Conservation (phyloP, 2,113 vertebrate species). For the Agelaius phoeniceus region DNA sequence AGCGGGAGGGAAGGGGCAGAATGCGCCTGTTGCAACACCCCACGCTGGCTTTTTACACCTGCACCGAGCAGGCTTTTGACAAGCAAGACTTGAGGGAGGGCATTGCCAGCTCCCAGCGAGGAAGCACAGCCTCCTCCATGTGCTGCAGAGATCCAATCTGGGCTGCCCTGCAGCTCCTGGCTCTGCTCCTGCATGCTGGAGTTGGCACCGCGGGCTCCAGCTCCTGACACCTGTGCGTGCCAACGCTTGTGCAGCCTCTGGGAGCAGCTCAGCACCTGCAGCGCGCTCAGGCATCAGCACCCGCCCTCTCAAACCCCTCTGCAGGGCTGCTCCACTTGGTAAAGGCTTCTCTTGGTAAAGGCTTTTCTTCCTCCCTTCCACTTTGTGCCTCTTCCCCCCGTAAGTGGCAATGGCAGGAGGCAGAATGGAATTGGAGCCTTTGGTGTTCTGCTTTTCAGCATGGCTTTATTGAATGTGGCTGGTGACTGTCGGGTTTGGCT, state of each 20-base stretch:
- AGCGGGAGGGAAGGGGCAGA: neutral
- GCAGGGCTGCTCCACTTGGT: neutral
- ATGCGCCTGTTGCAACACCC: neutral
- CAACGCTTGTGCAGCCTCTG: neutral
- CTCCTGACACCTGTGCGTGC: neutral
- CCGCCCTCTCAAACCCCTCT: neutral
- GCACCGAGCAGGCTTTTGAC: rapidly evolving
- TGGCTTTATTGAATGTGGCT: neutral
- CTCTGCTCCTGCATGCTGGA: neutral
- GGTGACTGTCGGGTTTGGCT: too few species aligned
- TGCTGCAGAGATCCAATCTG: neutral
- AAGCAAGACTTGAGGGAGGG: rapidly evolving
- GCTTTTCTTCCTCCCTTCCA: neutral
- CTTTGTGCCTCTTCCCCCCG: neutral
- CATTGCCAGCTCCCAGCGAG: rapidly evolving
- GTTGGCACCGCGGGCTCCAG: neutral
- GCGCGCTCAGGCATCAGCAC: neutral
- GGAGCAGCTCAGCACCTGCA: neutral
- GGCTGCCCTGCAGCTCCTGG: neutral
- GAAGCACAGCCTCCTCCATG: neutral
- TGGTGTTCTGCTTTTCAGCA: neutral
- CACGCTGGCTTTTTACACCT: neutral
- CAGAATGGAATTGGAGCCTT: neutral
- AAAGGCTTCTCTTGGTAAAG: neutral
- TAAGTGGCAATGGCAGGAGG: neutral